These are phyloP conservation scores for Macrotrachela quadricornifera DNA, from an alignment of 1,140 invertebrate species.

Conservation along the genomic window DNA sequence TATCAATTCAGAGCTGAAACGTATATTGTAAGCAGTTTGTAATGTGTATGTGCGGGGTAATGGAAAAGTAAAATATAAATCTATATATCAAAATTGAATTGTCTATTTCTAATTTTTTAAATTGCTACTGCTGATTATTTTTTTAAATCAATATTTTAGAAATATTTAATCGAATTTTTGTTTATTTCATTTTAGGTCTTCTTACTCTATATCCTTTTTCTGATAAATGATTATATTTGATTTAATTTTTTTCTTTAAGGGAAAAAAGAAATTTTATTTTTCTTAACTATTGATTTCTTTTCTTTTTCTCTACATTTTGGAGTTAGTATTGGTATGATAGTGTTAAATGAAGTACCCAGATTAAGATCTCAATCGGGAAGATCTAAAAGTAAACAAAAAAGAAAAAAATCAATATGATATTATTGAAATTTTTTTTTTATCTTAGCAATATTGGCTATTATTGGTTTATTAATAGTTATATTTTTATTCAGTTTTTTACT, in stretches of 20 bases:
- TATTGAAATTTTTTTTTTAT: conserved; percentile 12
- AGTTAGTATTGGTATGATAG: conserved; percentile 75
- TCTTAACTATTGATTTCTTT: neutral
- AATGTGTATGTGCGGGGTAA: too few relatives aligned
- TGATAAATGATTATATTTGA: neutral
- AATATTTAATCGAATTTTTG: neutral
- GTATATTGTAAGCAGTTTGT: conserved; percentile 1
- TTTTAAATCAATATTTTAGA: neutral
- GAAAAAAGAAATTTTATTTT: neutral
- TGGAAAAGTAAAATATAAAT: too few relatives aligned
- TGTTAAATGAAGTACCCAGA: conserved; percentile 71
- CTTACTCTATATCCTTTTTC: neutral
- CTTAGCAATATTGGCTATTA: conserved; percentile 49
- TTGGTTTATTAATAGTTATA: conserved; percentile 65
- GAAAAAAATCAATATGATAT: too few relatives aligned
- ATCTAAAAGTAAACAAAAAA: conserved; percentile 6
- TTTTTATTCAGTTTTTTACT: conserved; percentile 85
- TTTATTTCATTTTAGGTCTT: neutral
- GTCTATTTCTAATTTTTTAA: too few relatives aligned
- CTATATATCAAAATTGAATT: too few relatives aligned
- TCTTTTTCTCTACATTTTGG: conserved; percentile 50
- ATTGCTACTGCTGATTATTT: too few relatives aligned
- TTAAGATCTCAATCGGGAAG: conserved; percentile 52
- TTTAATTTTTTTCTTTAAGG: neutral
- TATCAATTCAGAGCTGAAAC: conserved; percentile 10